Evolutionary conservation across 2,797 vertebrate species (phyloP).

Genomic region (Coregonus ussuriensis): DNA sequence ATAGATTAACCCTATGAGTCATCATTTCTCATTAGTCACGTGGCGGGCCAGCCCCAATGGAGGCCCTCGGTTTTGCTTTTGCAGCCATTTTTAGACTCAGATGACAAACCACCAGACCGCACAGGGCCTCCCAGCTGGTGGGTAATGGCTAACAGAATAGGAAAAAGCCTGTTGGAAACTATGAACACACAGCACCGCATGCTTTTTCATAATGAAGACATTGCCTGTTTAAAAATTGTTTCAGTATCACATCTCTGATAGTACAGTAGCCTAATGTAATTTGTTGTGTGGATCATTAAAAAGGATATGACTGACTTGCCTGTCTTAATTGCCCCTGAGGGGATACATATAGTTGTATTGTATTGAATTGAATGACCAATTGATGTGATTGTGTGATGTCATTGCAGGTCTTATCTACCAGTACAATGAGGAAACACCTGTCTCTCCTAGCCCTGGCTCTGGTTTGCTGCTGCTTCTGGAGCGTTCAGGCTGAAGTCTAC

Average conservation of each 20-base stretch:
- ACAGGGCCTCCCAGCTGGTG: conserved; percentile 14
- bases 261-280: background rate
- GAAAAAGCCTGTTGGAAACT: conserved; percentile 42
- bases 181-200: conserved; percentile 22
- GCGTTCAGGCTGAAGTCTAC: conserved; percentile 82
- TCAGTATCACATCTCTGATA: background rate
- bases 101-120: background rate
- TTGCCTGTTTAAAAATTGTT: background rate
- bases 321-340: background rate
- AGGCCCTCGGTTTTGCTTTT: conserved; percentile 5
- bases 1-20: background rate
- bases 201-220: conserved; percentile 18
- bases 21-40: conserved; percentile 17
- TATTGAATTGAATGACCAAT: background rate
- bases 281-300: background rate
- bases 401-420: conserved; percentile 44
- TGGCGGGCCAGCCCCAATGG: background rate
- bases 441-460: conserved; percentile 54
- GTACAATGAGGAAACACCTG: conserved; percentile 70
- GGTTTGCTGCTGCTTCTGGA: conserved; percentile 56
- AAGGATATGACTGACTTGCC: background rate
- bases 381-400: conserved; percentile 25
- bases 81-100: background rate
- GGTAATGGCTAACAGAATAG: conserved; percentile 34
- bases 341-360: background rate